Percentiles rank a stretch among this genome's conserved stretches.
phyloP scores from a whole-genome alignment of 2,797 vertebrate species.

The Limnodromus scolopaceus region DNA sequence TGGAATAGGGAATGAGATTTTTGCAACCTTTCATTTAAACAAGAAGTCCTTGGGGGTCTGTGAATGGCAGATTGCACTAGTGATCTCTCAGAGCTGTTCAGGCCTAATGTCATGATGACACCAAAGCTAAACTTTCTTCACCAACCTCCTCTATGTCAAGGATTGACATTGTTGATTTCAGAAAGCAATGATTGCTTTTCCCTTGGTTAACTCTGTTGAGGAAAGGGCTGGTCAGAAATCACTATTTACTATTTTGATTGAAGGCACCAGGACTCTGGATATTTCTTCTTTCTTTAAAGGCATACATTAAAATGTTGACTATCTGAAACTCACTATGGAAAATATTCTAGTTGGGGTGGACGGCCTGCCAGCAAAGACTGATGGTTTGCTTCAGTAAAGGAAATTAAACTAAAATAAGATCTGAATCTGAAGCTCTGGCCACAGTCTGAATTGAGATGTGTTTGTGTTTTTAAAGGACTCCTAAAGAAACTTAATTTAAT shows the following conservation, averaged over 20 bases:
- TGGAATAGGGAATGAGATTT: constrained; percentile 49
- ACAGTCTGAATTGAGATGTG: neutral
- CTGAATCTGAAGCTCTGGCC: neutral
- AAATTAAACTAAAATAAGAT: constrained; percentile 51
- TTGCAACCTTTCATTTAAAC: constrained; percentile 42
- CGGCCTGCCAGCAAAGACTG: constrained; percentile 50
- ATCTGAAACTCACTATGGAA: neutral
- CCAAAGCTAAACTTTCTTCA: constrained; percentile 46
- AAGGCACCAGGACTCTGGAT: neutral
- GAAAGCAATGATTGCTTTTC: constrained; percentile 30
- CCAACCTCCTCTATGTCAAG: neutral
- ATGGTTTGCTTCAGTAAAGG: constrained; percentile 27
- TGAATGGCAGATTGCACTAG: constrained; percentile 35
- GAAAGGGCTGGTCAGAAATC: neutral
- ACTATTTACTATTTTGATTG: constrained; percentile 14
- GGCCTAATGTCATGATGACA: constrained; percentile 36
- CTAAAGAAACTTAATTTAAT: constrained; percentile 13
- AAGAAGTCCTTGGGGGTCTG: constrained; percentile 28
- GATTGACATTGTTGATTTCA: constrained; percentile 37
- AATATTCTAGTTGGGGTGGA: constrained; percentile 6
- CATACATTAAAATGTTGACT: neutral
- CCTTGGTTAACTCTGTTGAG: neutral
- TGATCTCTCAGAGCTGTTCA: neutral
- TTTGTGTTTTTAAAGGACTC: constrained; percentile 27
- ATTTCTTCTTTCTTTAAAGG: constrained; percentile 16